Base-by-base conservation (phyloP, 2,113 vertebrate genomes). In the Myrmecophaga tridactyla region DNA sequence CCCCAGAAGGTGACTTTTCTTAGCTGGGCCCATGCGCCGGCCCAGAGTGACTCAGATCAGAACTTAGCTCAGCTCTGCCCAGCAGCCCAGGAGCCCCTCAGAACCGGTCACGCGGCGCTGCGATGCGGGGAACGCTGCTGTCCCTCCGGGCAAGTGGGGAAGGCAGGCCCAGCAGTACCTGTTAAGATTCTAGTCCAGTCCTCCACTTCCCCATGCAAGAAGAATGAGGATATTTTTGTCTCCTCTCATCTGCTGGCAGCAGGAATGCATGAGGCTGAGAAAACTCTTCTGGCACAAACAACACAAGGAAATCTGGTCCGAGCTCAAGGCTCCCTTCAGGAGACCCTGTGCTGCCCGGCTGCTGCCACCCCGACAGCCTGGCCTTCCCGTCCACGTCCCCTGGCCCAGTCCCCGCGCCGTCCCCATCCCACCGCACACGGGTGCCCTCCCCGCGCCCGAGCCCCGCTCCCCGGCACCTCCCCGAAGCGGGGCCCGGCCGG, bases 171-270 rank as follows among this genome's bases (percentile, higher is more conserved):
- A 72, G 85, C 85, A 67, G 48, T 2, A 36, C 48, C 94, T 78
- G 73, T 69, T 82, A 77, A 65, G 63, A 84, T 77, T 73, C 72
- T 41, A 85, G 87, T 46, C 75, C 93, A 87, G 91, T 92, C 92
- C 90, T 97, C 83, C 78, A 82, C 75, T 51, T 95, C 91, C 96
- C 75, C 83, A 70, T 31, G 48, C 77, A 82, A 88, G n/a, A 92
- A 89, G 83, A 96, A 94, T 77, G 89, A 95, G 93, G 97, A 96
- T 93, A 92, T 80, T 94, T 70, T 97, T 97, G 90, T 97, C 82
- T 60, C 84, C 0, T 93, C 70, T 94, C 56, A 46, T 96, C 96
- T 97, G 96, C 96, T 95, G 94, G 92, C 92, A 94, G 88, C 95
- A 96, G 94, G 95, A 89, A 90, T n/a, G 69, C 76, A 96, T 53